phyloP scores from a whole-genome alignment of 2,888 invertebrate species.

The Dromius quadrimaculatus region DNA sequence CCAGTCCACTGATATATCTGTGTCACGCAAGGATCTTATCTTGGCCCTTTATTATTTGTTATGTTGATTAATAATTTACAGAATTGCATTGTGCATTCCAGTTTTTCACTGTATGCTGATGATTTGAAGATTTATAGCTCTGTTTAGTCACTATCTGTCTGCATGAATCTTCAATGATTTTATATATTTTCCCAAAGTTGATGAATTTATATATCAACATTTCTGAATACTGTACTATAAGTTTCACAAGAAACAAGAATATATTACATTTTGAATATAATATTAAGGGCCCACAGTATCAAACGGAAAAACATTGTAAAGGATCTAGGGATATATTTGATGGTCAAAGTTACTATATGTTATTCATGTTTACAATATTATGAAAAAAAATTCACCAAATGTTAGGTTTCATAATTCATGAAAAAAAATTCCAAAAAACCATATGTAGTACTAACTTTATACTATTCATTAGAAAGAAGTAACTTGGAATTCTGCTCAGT shows the following conservation, averaged over 20 bases:
- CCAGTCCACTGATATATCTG: no score
- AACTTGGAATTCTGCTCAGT: no score
- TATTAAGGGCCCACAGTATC: neutral
- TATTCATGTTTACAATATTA: conserved; percentile 11
- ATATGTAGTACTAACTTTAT: neutral
- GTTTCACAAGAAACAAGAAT: neutral
- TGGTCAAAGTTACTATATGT: neutral
- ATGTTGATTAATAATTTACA: no score
- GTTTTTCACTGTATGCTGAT: no score
- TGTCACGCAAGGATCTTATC: no score
- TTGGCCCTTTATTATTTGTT: no score
- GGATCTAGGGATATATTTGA: neutral
- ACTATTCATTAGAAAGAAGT: neutral
- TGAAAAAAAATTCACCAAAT: neutral
- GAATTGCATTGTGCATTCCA: no score
- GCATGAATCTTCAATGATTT: neutral
- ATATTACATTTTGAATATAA: neutral
- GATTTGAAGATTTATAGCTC: neutral
- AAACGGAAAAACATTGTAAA: neutral
- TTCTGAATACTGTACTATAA: neutral
- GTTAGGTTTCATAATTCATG: neutral
- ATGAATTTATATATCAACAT: neutral
- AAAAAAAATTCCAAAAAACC: neutral
- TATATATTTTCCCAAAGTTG: no score
- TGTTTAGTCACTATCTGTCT: neutral